Conservation (phyloP, 1,140 invertebrate species). For the Orius laevigatus region DNA sequence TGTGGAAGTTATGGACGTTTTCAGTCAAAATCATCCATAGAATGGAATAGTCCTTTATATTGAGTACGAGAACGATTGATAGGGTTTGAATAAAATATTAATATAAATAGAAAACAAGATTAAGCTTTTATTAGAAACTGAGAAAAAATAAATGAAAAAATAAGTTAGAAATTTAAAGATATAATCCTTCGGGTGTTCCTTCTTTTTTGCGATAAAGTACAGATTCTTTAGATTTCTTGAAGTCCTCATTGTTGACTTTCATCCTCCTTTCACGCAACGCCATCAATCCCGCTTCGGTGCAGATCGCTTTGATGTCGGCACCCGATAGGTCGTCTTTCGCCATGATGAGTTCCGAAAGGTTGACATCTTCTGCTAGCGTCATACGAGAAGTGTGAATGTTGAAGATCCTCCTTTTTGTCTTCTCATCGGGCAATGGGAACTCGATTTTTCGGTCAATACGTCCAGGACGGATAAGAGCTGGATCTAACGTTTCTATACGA, state of each 20-base stretch:
- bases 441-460: conserved; percentile 99
- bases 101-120: neutral
- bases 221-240: conserved; percentile 98
- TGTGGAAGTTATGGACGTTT: too few relatives aligned
- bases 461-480: conserved; percentile 94
- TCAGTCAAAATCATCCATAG: too few relatives aligned
- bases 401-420: conserved; percentile 95
- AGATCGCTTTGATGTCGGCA: conserved; percentile 94
- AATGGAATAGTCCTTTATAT: too few relatives aligned
- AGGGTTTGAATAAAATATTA: neutral
- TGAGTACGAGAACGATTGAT: too few relatives aligned
- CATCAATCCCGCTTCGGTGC: conserved; percentile 97
- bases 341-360: conserved; percentile 95
- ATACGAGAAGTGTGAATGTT: conserved; percentile 96
- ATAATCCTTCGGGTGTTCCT: conserved; percentile 95
- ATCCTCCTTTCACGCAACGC: conserved; percentile 92
- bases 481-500: conserved; percentile 97
- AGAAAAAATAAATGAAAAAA: conserved; percentile 16
- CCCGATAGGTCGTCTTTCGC: conserved; percentile 99
- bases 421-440: conserved; percentile 98
- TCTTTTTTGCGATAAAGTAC: conserved; percentile 98
- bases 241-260: conserved; percentile 99
- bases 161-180: conserved; percentile 71
- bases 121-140: conserved; percentile 4
- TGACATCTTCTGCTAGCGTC: conserved; percentile 95